Base-by-base conservation (phyloP, 2,113 vertebrate genomes). In the Gorilla gorilla region DNA sequence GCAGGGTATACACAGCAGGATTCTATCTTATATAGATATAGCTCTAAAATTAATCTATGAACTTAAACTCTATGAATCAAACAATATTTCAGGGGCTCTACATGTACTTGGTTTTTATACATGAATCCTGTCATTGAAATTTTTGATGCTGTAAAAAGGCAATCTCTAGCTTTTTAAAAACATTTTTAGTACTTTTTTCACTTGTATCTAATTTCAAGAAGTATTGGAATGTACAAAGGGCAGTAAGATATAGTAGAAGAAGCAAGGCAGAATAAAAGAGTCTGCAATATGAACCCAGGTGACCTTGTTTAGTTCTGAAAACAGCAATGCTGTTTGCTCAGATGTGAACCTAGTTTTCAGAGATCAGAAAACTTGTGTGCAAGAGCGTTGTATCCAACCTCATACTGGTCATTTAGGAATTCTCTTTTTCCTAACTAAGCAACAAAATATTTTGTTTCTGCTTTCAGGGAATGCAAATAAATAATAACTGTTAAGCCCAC, bases 371-470 rank as follows among this genome's bases (percentile, higher is more conserved):
- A 2, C 5, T 8, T 38, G 23, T 38, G 27, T 25, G n/a, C n/a
- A 23, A n/a, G 57, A 61, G 45, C 87, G 59, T 3, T 27, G 40
- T 45, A 27, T 52, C 43, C 40, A 85, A 2, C 27, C 38, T 38
- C 35, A 35, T 4, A 2, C 6, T 38, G 27, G 61, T 59, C 89
- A 72, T 20, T 55, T 70, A 87, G 30, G 50, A 81, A 45, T 64
- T 38, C 20, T 88, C 80, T 30, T 8, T 25, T 70, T 73, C 43
- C 35, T 40, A 66, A 85, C 25, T 59, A 43, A 82, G 35, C 45
- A 66, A 76, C 13, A 72, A 64, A 75, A n/a, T 55, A 50, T 35
- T 70, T 85, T 81, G 59, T 38, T 82, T 92, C 76, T 95, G 25
- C 25, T 78, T 89, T 78, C 20, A 45, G 30, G 17, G 59, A 79